Base-by-base conservation (phyloP, 2,797 vertebrate genomes). In the Parambassis ranga region DNA sequence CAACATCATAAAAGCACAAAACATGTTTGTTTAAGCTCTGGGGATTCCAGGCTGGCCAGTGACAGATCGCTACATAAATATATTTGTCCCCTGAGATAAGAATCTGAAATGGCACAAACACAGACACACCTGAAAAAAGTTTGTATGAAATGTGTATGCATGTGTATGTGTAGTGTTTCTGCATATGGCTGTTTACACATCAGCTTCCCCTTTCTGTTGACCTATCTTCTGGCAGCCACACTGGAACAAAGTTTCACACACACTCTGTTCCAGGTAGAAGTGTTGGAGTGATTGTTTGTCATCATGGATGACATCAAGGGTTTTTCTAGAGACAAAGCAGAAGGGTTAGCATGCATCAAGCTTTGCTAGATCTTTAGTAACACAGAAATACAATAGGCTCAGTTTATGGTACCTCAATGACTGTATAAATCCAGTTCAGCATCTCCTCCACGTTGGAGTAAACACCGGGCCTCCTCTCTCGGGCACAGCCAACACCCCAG, bases 401-500 rank as follows among this genome's bases (percentile, higher is more conserved):
- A 27, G 10, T 18, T 10, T 51, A 22, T 5, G 14, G 6, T 82
- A 98, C 96, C 94, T 92, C 89, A 41, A 91, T 84, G 65, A 94
- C 77, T 0, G 69, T 59, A 41, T 90, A 72, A 81, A 98, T 92
- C 96, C 96, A 98, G 87, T 92, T 67, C 2, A 96, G 91, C 89
- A 94, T 92, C 42, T 89, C 72, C 0, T 89, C 87, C 49, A 97
- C 91, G 0, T 92, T 94, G 70, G 87, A 83, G 86, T 97, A 98
- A 31, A 98, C 95, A 0, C 97, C 96, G 0, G 95, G 95, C 0
- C 69, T 88, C 23, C 56, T 65, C 14, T 79, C 64, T 3, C 87
- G 82, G 1, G 92, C 97, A 10, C 97, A 98, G 82, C 97, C 97
- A 0, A 93, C 61, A 0, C 96, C 97, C 96, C 96, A 98, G 83